A percentile compares a stretch with the other conserved stretches of the same genome.
phyloP scores from a whole-genome alignment of 2,888 invertebrate genomes.

The Troides helena region DNA sequence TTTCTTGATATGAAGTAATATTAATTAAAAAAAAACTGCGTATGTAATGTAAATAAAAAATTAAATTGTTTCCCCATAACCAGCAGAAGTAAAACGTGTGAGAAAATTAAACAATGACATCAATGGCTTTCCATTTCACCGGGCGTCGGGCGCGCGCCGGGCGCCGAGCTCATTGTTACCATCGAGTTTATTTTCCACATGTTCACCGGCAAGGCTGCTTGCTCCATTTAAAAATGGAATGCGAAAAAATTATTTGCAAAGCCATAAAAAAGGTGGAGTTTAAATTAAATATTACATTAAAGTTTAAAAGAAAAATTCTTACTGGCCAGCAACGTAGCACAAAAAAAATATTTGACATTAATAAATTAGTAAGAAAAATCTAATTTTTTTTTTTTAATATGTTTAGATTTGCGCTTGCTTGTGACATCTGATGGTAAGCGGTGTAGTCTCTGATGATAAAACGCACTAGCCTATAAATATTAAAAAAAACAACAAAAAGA shows the following conservation, averaged over 20 bases:
- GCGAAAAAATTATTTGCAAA: not conserved
- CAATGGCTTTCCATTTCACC: constrained; percentile 33
- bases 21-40: not conserved
- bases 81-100: constrained; percentile 47
- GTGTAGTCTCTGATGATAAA: too few relatives aligned
- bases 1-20: not conserved
- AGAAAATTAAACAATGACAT: constrained; percentile 61
- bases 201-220: not conserved
- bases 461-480: too few relatives aligned
- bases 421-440: too few relatives aligned
- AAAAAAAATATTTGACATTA: too few relatives aligned
- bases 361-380: too few relatives aligned
- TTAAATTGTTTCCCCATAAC: constrained; percentile 25
- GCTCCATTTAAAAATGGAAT: not conserved
- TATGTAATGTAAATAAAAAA: not conserved
- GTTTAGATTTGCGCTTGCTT: too few relatives aligned
- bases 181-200: constrained; percentile 3
- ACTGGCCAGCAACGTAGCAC: too few relatives aligned
- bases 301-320: too few relatives aligned
- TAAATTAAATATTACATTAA: too few relatives aligned
- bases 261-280: not conserved
- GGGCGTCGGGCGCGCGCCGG: not conserved
- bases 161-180: constrained; percentile 11
- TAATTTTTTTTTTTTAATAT: too few relatives aligned
- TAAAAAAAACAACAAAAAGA: too few relatives aligned